Evolutionary conservation across 2,888 invertebrate genomes (phyloP), one percentile per base, ranked within the genome.

Genomic region (Tenthredo livida): DNA sequence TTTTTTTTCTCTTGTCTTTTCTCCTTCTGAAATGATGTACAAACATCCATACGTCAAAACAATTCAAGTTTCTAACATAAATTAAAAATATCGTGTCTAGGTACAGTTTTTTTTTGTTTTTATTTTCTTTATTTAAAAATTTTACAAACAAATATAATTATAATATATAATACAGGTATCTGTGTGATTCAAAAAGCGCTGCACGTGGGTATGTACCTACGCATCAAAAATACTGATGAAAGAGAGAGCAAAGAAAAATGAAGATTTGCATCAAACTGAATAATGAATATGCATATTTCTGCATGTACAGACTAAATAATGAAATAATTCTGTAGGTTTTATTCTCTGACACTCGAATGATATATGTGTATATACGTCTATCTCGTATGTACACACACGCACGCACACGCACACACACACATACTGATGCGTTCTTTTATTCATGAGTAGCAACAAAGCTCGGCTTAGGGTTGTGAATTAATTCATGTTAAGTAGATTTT

Each of bases 401-500:
- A 72, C n/a, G 21, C 15, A 10, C 5, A 25, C 47, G 21, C 15
- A 10, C 5, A 25, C 47, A 10, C 5, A 25, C 47, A 75, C 47
- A n/a, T 21, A 25, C 21, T 50, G 25, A 33, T 21, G 50, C 54
- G 77, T 77, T 50, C 77, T 77, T 77, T 54, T 77, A 77, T 77
- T 77, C 77, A 77, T 77, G 40, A 54, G 29, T 4, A 54, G 33
- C 50, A 29, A 77, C 50, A 77, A 77, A 77, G 77, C 77, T 77
- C 77, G 77, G 77, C 29, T 77, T 77, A 54, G 77, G 50, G 77
- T 17, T 17, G 29, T 25, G 77, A 77, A 77, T 77, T 77, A 77
- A 77, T 77, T 77, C 77, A 77, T 50, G 77, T 77, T 77, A 50
- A 54, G 77, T 77, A 54, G 77, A 50, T 77, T 77, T 75, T 6